Evolutionary conservation across 1,140 invertebrate genomes (phyloP).

Genomic region (Notospermus geniculatus): DNA sequence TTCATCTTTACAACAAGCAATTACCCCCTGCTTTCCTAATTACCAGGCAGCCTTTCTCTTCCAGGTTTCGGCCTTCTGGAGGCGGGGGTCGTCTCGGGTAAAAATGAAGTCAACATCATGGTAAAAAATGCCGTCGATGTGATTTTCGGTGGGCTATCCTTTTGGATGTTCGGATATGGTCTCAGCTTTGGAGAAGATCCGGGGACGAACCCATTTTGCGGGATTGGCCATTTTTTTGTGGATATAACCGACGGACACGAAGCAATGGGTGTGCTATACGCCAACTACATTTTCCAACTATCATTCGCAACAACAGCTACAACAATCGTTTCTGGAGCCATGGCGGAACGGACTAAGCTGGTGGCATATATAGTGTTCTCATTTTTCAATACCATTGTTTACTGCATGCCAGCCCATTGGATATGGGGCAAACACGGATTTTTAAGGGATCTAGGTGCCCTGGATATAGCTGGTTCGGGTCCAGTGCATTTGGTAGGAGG

Average conservation of each 20-base stretch:
- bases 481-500: constrained; percentile 84
- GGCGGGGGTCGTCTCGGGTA: constrained; percentile 59
- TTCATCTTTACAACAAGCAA: neutral
- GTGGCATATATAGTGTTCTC: constrained; percentile 59
- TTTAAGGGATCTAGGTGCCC: constrained; percentile 9
- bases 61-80: constrained; percentile 61
- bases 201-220: constrained; percentile 68
- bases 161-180: constrained; percentile 90
- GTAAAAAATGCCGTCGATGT: constrained; percentile 64
- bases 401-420: constrained; percentile 86
- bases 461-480: constrained; percentile 68
- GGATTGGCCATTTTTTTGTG: constrained; percentile 58
- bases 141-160: constrained; percentile 82
- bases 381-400: constrained; percentile 65
- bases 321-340: constrained; percentile 56
- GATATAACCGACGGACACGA: constrained; percentile 41
- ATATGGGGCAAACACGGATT: constrained; percentile 46
- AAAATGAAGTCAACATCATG: constrained; percentile 61
- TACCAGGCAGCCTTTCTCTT: no score
- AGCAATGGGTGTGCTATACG: constrained; percentile 35
- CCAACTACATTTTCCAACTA: constrained; percentile 17
- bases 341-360: constrained; percentile 60
- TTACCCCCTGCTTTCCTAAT: no score
- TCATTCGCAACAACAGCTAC: constrained; percentile 25
- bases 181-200: constrained; percentile 76